Conservation (phyloP, 2,888 invertebrate species). For the Clusia tigrina region DNA sequence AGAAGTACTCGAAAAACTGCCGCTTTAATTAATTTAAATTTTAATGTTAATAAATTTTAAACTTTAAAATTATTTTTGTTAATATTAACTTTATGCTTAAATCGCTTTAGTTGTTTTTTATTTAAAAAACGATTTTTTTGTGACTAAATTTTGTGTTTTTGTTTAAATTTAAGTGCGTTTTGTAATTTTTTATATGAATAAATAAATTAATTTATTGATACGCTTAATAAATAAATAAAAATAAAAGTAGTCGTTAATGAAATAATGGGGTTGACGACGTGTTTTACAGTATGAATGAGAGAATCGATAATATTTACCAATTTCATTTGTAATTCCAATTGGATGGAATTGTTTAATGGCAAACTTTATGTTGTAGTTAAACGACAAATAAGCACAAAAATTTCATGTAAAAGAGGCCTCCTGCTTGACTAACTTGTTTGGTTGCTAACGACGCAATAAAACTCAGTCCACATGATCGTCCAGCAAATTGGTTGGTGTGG, state of each 20-base stretch:
- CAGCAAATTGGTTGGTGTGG: too few species aligned
- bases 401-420: too few species aligned
- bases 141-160: not conserved
- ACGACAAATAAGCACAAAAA: too few species aligned
- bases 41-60: not conserved
- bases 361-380: too few species aligned
- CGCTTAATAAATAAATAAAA: slow-evolving; percentile 3
- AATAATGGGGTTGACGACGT: too few species aligned
- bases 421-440: too few species aligned
- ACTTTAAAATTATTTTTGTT: not conserved
- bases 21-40: not conserved
- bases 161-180: not conserved
- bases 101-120: not conserved
- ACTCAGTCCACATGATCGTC: too few species aligned
- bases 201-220: slow-evolving; percentile 6
- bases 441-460: too few species aligned
- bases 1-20: not conserved
- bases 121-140: not conserved
- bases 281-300: not conserved
- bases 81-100: not conserved
- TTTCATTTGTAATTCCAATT: too few species aligned
- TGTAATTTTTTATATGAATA: not conserved
- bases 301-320: too few species aligned
- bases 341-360: too few species aligned
- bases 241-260: too few species aligned